Conservation (phyloP, 2,797 vertebrate species). For the Yasuhikotakia modesta region DNA sequence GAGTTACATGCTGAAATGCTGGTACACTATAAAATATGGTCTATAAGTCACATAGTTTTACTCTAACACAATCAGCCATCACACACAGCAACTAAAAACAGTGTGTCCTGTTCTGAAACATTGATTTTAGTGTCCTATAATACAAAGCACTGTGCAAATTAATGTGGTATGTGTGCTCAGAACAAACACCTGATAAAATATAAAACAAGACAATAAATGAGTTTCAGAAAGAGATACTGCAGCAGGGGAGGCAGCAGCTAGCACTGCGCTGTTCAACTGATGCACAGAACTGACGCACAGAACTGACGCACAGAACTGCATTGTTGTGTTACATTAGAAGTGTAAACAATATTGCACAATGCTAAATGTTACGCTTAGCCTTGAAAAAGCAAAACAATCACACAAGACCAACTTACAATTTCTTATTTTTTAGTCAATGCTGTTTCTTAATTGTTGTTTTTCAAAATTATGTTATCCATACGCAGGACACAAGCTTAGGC, state of each 20-base stretch:
- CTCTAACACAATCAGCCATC: not conserved
- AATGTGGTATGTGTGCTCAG: not conserved
- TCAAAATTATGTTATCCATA: constrained; percentile 21
- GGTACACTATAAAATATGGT: not conserved
- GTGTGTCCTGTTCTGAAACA: not conserved
- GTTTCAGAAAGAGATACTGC: not conserved
- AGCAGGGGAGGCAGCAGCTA: not conserved
- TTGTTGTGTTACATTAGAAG: not conserved
- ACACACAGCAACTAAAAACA: constrained; percentile 54
- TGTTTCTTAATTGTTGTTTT: constrained; percentile 59
- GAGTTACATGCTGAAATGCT: no score
- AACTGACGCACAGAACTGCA: no score
- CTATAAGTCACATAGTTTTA: not conserved
- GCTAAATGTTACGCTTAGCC: constrained; percentile 4
- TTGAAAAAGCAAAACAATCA: no score
- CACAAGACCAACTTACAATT: not conserved
- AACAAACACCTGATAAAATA: not conserved
- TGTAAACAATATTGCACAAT: not conserved
- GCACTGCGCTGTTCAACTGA: not conserved
- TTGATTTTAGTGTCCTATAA: not conserved
- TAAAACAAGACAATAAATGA: constrained; percentile 4
- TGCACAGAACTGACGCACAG: not conserved
- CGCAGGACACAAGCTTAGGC: constrained; percentile 35
- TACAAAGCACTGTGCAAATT: not conserved
- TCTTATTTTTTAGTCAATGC: no score